These are phyloP conservation scores for Urosaurus nigricauda DNA, from an alignment of 2,797 vertebrate genomes.

Conservation along the genomic window DNA sequence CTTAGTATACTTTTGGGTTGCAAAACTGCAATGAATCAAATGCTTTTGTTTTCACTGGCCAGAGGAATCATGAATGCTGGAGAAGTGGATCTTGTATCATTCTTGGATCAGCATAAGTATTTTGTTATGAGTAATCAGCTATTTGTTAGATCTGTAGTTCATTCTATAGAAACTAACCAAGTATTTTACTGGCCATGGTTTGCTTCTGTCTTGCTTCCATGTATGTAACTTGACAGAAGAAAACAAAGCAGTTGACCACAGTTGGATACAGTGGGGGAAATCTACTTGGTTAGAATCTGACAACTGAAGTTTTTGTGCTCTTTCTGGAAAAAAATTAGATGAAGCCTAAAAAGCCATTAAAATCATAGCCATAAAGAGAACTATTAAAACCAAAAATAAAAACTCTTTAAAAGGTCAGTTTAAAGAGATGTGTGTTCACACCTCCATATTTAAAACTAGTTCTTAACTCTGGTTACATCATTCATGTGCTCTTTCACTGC, in stretches of 20 bases:
- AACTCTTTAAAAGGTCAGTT: too few species aligned
- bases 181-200: not conserved
- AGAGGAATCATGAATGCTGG: not conserved
- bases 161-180: not conserved
- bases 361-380: too few species aligned
- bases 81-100: not conserved
- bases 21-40: not conserved
- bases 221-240: not conserved
- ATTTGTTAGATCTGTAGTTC: slow-evolving; percentile 56
- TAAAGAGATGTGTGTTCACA: too few species aligned
- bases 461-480: not conserved
- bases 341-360: too few species aligned
- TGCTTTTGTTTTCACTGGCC: not conserved
- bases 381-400: too few species aligned
- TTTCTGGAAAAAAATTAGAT: not conserved
- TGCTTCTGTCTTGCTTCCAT: not conserved
- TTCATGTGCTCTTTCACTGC: not conserved
- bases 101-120: not conserved
- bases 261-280: not conserved
- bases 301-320: not conserved
- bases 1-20: not conserved
- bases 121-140: slow-evolving; percentile 43
- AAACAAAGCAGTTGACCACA: too few species aligned
- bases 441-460: not conserved
- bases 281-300: not conserved